A percentile compares a stretch with the other conserved stretches of the same genome.
Evolutionary conservation across 2,888 invertebrate species (phyloP).

Genomic region (Drosophila seclusa): DNA sequence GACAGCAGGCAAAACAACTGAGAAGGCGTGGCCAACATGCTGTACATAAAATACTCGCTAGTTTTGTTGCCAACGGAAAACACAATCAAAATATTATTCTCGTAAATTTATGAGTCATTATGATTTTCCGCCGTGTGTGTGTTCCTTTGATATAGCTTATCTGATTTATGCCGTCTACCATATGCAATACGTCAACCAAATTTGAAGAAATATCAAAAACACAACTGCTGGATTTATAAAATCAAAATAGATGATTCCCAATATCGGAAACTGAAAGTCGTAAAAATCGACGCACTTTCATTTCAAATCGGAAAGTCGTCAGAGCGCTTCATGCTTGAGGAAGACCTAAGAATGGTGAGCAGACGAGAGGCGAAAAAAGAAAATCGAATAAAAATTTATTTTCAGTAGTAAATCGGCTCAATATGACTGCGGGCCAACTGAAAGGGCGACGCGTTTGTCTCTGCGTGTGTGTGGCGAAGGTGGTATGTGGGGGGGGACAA

Average conservation of each 20-base stretch:
- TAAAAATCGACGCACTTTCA: slow-evolving; percentile 68
- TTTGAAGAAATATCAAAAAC: slow-evolving; percentile 17
- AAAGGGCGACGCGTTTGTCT: slow-evolving; percentile 33
- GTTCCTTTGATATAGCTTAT: neutral
- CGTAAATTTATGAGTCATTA: slow-evolving; percentile 54
- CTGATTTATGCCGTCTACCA: slow-evolving; percentile 16
- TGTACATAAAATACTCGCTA: slow-evolving; percentile 7
- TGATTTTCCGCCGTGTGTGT: slow-evolving; percentile 42
- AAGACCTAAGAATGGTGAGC: slow-evolving; percentile 41
- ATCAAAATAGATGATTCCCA: slow-evolving; percentile 34
- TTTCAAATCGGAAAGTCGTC: slow-evolving; percentile 67
- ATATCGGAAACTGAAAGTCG: slow-evolving; percentile 59
- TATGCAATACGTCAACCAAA: slow-evolving; percentile 18
- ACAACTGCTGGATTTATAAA: slow-evolving; percentile 33
- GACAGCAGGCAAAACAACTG: neutral
- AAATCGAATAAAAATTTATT: slow-evolving; percentile 81
- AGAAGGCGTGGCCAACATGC: slow-evolving; percentile 26
- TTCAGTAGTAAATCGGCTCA: slow-evolving; percentile 82
- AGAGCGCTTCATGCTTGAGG: slow-evolving; percentile 63
- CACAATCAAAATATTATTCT: slow-evolving; percentile 21
- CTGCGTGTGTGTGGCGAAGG: neutral
- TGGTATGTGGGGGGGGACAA: slow-evolving; percentile 17
- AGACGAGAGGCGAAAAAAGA: slow-evolving; percentile 34
- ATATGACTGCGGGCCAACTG: slow-evolving; percentile 52
- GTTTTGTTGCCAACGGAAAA: slow-evolving; percentile 32